Percentiles rank a stretch among this genome's conserved stretches.
phyloP scores from a whole-genome alignment of 2,797 vertebrate species.

The Hypotaenidia okinawae region DNA sequence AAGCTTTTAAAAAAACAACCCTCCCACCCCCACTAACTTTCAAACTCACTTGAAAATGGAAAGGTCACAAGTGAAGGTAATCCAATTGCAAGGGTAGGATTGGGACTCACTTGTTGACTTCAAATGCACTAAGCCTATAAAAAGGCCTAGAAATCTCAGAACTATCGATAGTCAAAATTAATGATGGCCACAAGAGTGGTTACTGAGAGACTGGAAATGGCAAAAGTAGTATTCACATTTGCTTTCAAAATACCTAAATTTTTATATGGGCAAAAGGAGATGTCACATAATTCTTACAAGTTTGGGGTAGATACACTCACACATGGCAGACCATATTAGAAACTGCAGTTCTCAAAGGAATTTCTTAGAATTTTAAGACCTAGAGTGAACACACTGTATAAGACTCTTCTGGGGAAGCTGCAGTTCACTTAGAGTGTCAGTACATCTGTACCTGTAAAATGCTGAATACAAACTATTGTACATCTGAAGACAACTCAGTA shows the following conservation, averaged over 20 bases:
- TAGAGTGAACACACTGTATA: neutral
- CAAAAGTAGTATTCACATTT: neutral
- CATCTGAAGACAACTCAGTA: neutral
- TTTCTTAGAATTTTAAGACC: neutral
- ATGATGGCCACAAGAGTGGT: neutral
- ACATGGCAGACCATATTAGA: neutral
- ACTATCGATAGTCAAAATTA: neutral
- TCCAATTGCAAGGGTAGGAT: neutral
- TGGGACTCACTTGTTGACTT: neutral
- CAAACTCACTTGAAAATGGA: neutral
- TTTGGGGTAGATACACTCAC: neutral
- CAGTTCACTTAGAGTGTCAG: neutral
- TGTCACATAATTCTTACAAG: neutral
- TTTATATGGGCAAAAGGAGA: neutral
- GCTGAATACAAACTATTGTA: neutral
- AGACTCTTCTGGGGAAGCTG: neutral
- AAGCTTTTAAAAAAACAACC: neutral
- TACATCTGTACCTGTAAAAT: neutral
- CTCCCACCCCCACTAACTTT: neutral
- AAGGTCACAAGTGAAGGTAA: constrained; percentile 29
- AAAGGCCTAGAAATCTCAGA: neutral
- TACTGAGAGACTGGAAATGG: neutral
- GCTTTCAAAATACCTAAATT: neutral
- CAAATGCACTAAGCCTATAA: neutral
- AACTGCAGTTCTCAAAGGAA: neutral